These are phyloP conservation scores for Dioctria linearis DNA, from an alignment of 2,888 invertebrate genomes.

Conservation along the genomic window DNA sequence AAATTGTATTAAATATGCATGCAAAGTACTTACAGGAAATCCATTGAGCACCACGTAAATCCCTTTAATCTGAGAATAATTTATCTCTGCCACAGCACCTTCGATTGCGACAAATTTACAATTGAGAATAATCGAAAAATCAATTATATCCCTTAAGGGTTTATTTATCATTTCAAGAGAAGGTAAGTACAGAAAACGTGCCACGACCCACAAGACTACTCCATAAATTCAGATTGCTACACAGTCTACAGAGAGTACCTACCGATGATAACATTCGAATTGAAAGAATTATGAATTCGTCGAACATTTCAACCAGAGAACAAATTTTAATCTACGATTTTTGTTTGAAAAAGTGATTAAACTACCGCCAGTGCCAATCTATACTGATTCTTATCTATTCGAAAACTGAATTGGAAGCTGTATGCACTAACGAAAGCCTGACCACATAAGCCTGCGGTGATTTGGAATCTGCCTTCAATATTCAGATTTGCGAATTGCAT, in stretches of 20 bases:
- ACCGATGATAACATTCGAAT: background rate
- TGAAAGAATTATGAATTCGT: slow-evolving; percentile 7
- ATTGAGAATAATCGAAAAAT: slow-evolving; percentile 31
- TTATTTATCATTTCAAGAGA: slow-evolving; percentile 9
- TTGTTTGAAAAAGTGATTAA: too few species aligned
- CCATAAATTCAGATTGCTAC: background rate
- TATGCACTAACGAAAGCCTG: too few species aligned
- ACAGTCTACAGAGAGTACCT: background rate
- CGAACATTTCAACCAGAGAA: background rate
- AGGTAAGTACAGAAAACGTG: background rate
- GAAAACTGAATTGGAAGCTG: too few species aligned
- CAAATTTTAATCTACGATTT: too few species aligned
- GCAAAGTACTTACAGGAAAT: slow-evolving; percentile 1
- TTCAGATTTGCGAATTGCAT: too few species aligned
- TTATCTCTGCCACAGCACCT: background rate
- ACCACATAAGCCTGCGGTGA: too few species aligned
- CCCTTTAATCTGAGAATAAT: slow-evolving; percentile 23
- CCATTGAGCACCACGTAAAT: background rate
- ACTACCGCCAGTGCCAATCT: too few species aligned
- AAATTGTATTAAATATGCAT: slow-evolving; percentile 39
- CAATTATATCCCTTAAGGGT: slow-evolving; percentile 25
- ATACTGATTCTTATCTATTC: too few species aligned
- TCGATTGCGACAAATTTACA: background rate
- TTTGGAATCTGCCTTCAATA: too few species aligned
- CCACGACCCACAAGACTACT: background rate